Evolutionary conservation across 2,797 vertebrate species (phyloP), one percentile per base, ranked within the genome.

Genomic region (Manis crassicaudata): DNA sequence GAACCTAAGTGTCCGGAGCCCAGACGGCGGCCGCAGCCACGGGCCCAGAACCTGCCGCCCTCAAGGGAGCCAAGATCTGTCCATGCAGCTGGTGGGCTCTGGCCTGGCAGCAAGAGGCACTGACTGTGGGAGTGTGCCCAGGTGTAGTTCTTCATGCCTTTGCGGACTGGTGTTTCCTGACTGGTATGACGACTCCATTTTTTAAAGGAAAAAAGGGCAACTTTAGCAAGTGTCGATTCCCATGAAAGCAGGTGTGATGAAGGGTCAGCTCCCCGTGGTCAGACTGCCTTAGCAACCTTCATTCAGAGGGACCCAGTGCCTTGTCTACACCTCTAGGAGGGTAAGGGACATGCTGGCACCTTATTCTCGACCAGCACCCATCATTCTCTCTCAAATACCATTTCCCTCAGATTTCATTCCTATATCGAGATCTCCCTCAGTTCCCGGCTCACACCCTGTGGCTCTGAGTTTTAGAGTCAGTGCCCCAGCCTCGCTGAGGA

Each of bases 301-400:
- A 12, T 29, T 58, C 58, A 12, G 18, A 76, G 27, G 23, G 29
- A n/a, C 56, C 32, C 32, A 54, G 65, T 5, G 70, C 63, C 21
- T 21, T 62, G 11, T 82, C 35, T 29, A 27, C 37, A 56, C 16
- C 14, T 6, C 29, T 6, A 54, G 50, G 29, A 63, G 58, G 23
- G 46, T 2, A 68, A 23, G 5, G 23, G 54, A 67, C 54, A 60
- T 5, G 3, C 75, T 67, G 80, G 46, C 14, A 29, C 35, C 85
- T 83, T 60, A n/a, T 87, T 67, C 7, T 46, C 46, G 37, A 56
- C 6, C 29, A 17, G 17, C 11, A 91, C 77, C 86, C 62, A 35
- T 40, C 50, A 65, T 89, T 95, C 46, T 67, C 96, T 80, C 65
- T 87, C 79, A 77, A 89, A 88, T 60, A 72, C 27, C 40, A 67